These are phyloP conservation scores for Lasioglossum calceatum DNA, from an alignment of 2,888 invertebrate species.

Conservation along the genomic window DNA sequence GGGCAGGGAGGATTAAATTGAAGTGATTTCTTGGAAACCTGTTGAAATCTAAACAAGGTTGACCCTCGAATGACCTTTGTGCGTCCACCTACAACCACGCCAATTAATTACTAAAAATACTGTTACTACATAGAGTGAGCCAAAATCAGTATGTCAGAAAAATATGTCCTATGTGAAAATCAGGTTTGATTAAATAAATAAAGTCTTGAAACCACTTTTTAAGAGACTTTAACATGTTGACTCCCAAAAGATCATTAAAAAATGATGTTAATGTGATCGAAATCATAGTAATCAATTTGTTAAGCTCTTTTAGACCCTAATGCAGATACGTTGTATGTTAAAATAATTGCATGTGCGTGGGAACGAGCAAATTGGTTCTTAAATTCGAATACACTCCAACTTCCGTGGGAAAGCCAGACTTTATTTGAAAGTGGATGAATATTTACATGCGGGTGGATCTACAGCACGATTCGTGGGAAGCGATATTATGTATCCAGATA, in stretches of 20 bases:
- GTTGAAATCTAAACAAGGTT: neutral
- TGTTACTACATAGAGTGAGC: no score
- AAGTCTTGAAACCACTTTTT: neutral
- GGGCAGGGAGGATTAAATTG: no score
- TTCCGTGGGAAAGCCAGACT: slow-evolving; percentile 35
- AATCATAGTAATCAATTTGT: neutral
- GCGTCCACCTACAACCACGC: neutral
- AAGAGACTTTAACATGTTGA: neutral
- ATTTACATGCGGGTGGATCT: slow-evolving; percentile 50
- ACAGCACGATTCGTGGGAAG: slow-evolving; percentile 52
- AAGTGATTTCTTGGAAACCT: no score
- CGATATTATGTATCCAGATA: neutral
- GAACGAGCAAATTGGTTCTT: neutral
- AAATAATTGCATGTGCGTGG: neutral
- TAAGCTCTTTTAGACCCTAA: neutral
- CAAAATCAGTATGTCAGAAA: no score
- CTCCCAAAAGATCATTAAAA: no score
- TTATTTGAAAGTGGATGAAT: slow-evolving; percentile 7
- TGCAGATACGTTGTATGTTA: neutral
- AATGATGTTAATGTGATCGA: neutral
- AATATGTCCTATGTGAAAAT: no score
- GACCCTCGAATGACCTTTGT: no score
- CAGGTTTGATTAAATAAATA: neutral
- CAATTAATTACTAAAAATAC: no score
- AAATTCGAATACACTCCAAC: neutral